Conservation (phyloP, 2,797 vertebrate species). For the Carapus acus region DNA sequence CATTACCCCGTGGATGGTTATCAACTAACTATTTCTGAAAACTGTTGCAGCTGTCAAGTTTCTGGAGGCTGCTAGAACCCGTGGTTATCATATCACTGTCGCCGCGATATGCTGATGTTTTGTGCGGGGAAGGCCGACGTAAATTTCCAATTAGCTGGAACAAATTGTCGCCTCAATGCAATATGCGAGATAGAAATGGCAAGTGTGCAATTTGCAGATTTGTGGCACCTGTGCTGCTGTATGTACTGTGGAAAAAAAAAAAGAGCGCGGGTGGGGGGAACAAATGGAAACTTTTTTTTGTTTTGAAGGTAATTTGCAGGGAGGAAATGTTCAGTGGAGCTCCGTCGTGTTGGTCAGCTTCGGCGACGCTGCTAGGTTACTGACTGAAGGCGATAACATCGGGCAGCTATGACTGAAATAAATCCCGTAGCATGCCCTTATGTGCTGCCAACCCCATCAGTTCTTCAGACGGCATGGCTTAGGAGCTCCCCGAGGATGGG, state of each 20-base stretch:
- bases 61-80: slow-evolving; percentile 30
- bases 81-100: slow-evolving; percentile 53
- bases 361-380: slow-evolving; percentile 45
- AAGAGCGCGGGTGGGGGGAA: slow-evolving; percentile 25
- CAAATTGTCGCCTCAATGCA: slow-evolving; percentile 53
- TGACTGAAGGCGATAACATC: slow-evolving; percentile 74
- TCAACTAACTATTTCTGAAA: slow-evolving; percentile 61
- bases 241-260: slow-evolving; percentile 13
- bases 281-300: slow-evolving; percentile 40
- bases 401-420: slow-evolving; percentile 68
- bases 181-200: slow-evolving; percentile 38
- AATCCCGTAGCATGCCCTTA: slow-evolving; percentile 69
- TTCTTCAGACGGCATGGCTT: slow-evolving; percentile 79
- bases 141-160: slow-evolving; percentile 56
- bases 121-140: slow-evolving; percentile 22
- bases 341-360: slow-evolving; percentile 57
- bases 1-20: slow-evolving; percentile 66
- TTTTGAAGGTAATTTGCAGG: slow-evolving; percentile 50
- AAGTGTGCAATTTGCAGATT: slow-evolving; percentile 41
- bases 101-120: slow-evolving; percentile 49
- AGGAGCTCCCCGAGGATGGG: slow-evolving; percentile 75
- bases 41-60: slow-evolving; percentile 60
- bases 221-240: slow-evolving; percentile 32
- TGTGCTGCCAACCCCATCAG: slow-evolving; percentile 77
- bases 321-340: slow-evolving; percentile 42